Evolutionary conservation across 2,797 vertebrate species (phyloP), one percentile per base, ranked within the genome.

Genomic region (Tapera naevia): DNA sequence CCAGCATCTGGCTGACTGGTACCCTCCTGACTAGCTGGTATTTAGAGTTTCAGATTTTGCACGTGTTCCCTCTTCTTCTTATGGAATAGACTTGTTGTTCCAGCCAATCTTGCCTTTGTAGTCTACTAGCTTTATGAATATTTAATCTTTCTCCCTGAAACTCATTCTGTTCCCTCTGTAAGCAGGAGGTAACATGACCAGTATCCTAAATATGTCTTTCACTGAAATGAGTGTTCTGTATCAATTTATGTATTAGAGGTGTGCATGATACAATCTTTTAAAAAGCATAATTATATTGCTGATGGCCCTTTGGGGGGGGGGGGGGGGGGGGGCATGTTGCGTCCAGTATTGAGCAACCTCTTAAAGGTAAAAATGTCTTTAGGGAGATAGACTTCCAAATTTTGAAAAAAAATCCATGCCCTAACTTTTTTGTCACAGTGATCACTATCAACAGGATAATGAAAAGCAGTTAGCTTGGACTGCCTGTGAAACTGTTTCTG

Each of bases 181-280:
- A 74, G 18, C 9, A 61, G 39, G 9, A 61, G 11, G 21, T 56
- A 76, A 37, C 21, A 17, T 70, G 39, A 78, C 19, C 13, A 61
- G 13, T 65, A 61, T 32, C 21, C 30, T 45, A 23, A 48, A 73
- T 9, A 3, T 37, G 5, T 43, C n/a, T 41, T 82, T n/a, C 27
- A 21, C 22, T 51, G 28, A 32, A 87, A 58, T 25, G 27, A 24
- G 30, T n/a, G 5, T 12, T 85, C 12, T 46, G 7, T 67, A 24
- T 74, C 30, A 48, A 7, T 46, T 21, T 39, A 4, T 64, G 2
- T 56, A 27, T 73, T 54, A 67, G 7, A 54, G 81, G 66, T 41
- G 8, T 41, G 9, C 14, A 17, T 54, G 0, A 0, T 67, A 46
- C 17, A 33, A 56, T 46, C 0, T 2, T 46, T 93, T 71, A 1